phyloP scores from a whole-genome alignment of 30 jellyfish, hydroid and myxozoan species.

The Chrysaora quinquecirrha region DNA sequence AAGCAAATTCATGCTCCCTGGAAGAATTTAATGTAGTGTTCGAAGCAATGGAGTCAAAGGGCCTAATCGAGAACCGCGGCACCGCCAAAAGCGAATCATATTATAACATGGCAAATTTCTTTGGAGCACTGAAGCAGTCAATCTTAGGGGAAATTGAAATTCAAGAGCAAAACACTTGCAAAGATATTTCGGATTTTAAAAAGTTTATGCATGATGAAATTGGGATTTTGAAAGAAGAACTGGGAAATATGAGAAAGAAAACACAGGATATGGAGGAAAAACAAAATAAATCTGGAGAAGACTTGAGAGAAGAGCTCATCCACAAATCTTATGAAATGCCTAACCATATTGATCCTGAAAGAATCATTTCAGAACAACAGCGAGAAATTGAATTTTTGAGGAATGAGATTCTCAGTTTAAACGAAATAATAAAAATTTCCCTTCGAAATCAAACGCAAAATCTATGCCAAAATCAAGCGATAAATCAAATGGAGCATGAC shows the following conservation, averaged over 20 bases:
- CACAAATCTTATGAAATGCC: no score
- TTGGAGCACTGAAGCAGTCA: constrained; percentile 6
- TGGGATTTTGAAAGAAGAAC: not conserved
- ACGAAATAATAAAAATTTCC: constrained; percentile 10
- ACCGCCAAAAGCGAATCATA: constrained; percentile 35
- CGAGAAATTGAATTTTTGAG: constrained; percentile 41
- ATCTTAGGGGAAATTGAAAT: constrained; percentile 13
- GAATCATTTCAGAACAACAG: constrained; percentile 22
- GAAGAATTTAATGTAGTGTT: constrained; percentile 19
- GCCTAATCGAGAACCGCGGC: constrained; percentile 46
- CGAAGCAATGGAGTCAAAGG: constrained; percentile 28
- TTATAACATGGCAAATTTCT: constrained; percentile 29
- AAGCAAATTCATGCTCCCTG: constrained; percentile 11
- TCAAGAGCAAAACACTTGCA: constrained; percentile 23
- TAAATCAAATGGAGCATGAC: constrained; percentile 25
- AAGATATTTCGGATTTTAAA: constrained; percentile 22
- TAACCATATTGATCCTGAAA: no score
- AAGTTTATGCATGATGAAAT: constrained; percentile 22
- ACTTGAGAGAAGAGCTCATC: no score
- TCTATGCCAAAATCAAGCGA: not conserved
- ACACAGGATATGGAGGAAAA: not conserved
- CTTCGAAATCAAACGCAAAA: constrained; percentile 1
- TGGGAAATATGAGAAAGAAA: not conserved
- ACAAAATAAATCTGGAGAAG: no score
- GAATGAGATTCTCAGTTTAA: constrained; percentile 20